phyloP scores from a whole-genome alignment of 2,888 invertebrate genomes.

The Carterocephalus palaemon region DNA sequence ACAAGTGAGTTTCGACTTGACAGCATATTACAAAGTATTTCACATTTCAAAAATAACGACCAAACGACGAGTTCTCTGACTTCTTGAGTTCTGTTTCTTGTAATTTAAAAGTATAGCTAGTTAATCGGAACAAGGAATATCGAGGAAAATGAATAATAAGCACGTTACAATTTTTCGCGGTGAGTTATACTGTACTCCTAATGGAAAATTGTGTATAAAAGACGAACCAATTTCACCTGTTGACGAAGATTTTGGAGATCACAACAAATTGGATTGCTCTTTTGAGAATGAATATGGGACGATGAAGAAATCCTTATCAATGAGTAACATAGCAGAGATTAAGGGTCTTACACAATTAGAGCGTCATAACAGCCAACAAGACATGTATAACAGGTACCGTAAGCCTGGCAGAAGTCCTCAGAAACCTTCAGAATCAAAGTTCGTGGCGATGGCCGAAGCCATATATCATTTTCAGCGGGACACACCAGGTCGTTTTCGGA shows the following conservation, averaged over 20 bases:
- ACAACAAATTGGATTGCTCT: constrained; percentile 47
- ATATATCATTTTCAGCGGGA: constrained; percentile 77
- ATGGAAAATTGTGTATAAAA: constrained; percentile 48
- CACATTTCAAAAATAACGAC: constrained; percentile 11
- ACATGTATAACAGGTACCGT: constrained; percentile 43
- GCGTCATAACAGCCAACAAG: constrained; percentile 38
- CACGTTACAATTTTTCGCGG: constrained; percentile 63
- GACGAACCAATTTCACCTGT: constrained; percentile 59
- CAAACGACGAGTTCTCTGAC: too few species aligned
- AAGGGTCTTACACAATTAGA: constrained; percentile 44
- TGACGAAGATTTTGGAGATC: constrained; percentile 59
- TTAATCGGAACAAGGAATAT: too few species aligned
- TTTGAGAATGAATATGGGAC: constrained; percentile 45
- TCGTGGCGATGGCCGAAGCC: constrained; percentile 80
- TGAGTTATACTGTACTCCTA: constrained; percentile 54
- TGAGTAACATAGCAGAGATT: constrained; percentile 57
- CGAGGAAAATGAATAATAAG: constrained; percentile 57
- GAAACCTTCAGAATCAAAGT: constrained; percentile 62
- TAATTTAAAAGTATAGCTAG: too few species aligned
- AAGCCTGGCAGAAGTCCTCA: constrained; percentile 42
- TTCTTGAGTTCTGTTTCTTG: too few species aligned
- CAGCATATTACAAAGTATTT: too few species aligned
- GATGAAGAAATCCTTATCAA: constrained; percentile 64
- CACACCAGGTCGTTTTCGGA: constrained; percentile 79
- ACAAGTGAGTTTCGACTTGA: constrained; percentile 12